Base-by-base conservation (phyloP, 2,888 invertebrate genomes). In the Rugalucina vietnamica region DNA sequence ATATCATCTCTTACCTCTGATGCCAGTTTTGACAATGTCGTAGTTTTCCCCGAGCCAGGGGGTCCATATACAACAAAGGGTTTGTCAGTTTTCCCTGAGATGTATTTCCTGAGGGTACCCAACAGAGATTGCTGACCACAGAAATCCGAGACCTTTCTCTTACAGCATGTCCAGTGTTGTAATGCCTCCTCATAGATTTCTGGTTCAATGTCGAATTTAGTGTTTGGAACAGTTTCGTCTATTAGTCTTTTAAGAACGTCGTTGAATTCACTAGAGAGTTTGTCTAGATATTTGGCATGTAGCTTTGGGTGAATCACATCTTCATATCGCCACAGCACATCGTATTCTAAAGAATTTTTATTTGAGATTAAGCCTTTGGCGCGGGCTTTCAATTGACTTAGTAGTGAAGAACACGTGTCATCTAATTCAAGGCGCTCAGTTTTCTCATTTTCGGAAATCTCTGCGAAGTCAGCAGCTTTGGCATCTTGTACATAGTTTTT, bases 251-350 rank as follows among this genome's bases (percentile, higher is more conserved):
- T 88, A 32, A 92, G 79, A 14, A 87, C 82, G 5, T 86, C 82
- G 54, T 87, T 77, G 24, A 94, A 85, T 18, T 91, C 81, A 3
- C 86, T 79, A 72, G 91, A 91, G 5, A 94, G 84, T 32, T 92
- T 88, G n/a, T 89, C 79, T 37, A 94, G 81, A 78, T 94, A 94
- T 12, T 91, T 90, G 10, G 90, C 88, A 86, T 94, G 94, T 12
- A 93, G 90, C 32, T 89, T 84, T 0, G 91, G 91, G 65, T 91
- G 87, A 69, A 94, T 93, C 79, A 94, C 94, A 43, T 93, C 91
- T 76, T 93, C 93, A 76, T 92, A 94, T 43, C 93, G 89, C 94
- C 94, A 94, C 65, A 94, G 83, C 0, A 94, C 92, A 36, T 91
- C 90, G 69, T 92, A 92, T n/a, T 87, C 86, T 21, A 88, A 65